Base-by-base conservation (phyloP, 1,140 invertebrate species). In the Ceratina calcarata region DNA sequence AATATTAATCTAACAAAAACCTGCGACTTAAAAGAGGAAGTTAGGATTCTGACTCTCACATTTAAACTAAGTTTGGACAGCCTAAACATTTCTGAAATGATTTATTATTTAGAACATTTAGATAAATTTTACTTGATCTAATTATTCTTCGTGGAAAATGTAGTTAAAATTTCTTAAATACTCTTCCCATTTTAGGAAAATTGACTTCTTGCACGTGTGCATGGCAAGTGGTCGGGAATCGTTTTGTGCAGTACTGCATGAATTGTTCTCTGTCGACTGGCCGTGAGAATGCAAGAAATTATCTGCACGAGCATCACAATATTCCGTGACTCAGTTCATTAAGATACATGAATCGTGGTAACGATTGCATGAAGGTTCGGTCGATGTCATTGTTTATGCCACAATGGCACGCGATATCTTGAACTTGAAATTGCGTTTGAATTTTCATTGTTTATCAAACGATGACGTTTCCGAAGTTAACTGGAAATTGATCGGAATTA, bases 261-360 rank as follows among this genome's bases (percentile, higher is more conserved):
- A 72, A 78, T 78, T 45, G 49, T 72, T 78, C 16, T 61, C 76
- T 2, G 32, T 32, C 49, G 16, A 18, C 16, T n/a, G 18, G 15
- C 76, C 69, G 60, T 78, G n/a, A 55, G 76, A 78, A 78, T 65
- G 64, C 37, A 72, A 55, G 60, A 18, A 49, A 72, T 78, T 72
- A 78, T 78, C 76, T 27, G 51, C 60, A 45, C 58, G 73, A 45
- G 45, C 37, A 67, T 76, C 51, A 24, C 32, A 18, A 61, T 32
- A 37, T 22, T n/a, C 24, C 58, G 45, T 45, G 68, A 16, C 22
- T 45, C 49, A 62, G 71, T 78, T 71, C 75, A 70, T 78, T 78
- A 57, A 27, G 68, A 78, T 53, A 53, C 75, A 8, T 27, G 27
- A n/a, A 18, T 62, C 13, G 27, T 22, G 51, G 60, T 22, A 64